Conservation (phyloP, 2,797 vertebrate species). For the Numenius phaeopus region DNA sequence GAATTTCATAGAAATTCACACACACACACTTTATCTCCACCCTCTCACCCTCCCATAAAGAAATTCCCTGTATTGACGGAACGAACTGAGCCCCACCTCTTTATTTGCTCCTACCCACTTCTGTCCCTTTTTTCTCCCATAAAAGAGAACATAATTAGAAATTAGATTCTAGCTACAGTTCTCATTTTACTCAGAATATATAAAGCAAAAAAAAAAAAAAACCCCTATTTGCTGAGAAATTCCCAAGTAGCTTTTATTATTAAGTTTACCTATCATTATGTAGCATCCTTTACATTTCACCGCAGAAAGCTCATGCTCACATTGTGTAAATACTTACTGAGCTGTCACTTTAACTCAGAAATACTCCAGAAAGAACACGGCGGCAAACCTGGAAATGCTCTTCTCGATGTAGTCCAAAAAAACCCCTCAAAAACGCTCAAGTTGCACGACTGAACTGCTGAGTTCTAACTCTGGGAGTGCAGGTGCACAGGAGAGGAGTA, state of each 20-base stretch:
- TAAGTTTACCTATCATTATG: conserved; percentile 59
- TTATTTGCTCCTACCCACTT: background rate
- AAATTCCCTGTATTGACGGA: background rate
- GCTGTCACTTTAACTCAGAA: conserved; percentile 70
- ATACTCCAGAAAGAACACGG: conserved; percentile 25
- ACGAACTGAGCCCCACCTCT: background rate
- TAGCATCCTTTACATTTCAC: conserved; percentile 49
- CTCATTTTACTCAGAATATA: background rate
- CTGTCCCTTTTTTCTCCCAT: background rate
- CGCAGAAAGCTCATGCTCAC: conserved; percentile 57
- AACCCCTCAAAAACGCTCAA: background rate
- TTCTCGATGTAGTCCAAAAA: background rate
- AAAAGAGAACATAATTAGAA: background rate
- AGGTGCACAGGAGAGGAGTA: conserved; percentile 7
- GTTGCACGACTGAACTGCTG: conserved; percentile 38
- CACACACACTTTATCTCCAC: background rate
- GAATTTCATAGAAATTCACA: conserved; percentile 7
- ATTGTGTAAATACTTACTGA: conserved; percentile 69
- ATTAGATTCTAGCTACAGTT: background rate
- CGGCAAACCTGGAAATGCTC: conserved; percentile 43
- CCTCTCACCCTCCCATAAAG: background rate
- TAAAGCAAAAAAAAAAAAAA: background rate
- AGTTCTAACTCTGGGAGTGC: background rate
- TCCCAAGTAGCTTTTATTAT: conserved; percentile 70
- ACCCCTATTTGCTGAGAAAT: conserved; percentile 31